Conservation (phyloP, 2,888 invertebrate genomes). For the Latrodectus elegans region DNA sequence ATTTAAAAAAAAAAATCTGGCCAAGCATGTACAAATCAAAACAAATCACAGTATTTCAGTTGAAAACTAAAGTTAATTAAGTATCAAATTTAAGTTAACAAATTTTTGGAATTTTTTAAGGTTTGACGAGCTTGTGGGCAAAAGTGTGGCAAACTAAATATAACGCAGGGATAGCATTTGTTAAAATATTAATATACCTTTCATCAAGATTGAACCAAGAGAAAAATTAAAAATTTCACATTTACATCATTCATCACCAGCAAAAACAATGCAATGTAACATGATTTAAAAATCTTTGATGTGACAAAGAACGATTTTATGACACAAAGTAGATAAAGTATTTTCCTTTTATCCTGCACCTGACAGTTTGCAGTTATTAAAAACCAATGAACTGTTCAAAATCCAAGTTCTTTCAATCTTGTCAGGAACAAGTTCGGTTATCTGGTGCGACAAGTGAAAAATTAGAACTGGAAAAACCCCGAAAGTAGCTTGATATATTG, state of each 20-base stretch:
- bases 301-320: conserved; percentile 6
- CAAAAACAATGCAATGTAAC: neutral
- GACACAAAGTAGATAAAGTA: conserved; percentile 22
- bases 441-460: conserved; percentile 61
- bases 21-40: too few relatives aligned
- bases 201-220: too few relatives aligned
- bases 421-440: conserved; percentile 29
- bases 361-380: conserved; percentile 46
- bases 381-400: conserved; percentile 63
- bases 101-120: too few relatives aligned
- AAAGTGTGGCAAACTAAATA: neutral
- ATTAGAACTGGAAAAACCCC: conserved; percentile 62
- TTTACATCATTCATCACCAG: neutral
- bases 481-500: conserved; percentile 60
- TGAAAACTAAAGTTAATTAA: too few relatives aligned
- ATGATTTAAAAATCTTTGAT: neutral
- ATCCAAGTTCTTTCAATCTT: conserved; percentile 24
- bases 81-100: too few relatives aligned
- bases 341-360: neutral
- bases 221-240: neutral
- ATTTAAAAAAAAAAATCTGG: too few relatives aligned
- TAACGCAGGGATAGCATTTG: neutral
- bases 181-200: neutral
- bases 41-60: too few relatives aligned
- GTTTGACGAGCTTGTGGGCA: too few relatives aligned